Base-by-base conservation (phyloP, 2,888 invertebrate genomes). In the Cylloceria caligata region DNA sequence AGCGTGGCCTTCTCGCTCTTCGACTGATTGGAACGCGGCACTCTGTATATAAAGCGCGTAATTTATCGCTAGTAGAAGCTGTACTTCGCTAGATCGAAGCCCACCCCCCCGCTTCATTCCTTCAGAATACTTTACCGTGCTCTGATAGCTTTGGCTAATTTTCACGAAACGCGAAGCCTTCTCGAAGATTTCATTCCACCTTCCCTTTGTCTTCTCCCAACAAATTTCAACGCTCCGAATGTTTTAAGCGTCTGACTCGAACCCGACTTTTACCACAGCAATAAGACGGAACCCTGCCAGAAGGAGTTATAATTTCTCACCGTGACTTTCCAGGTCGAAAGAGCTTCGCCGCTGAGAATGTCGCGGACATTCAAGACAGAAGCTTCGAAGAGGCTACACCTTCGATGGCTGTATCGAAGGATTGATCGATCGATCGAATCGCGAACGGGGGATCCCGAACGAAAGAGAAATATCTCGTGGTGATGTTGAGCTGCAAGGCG, bases 21-120 rank as follows among this genome's bases (percentile, higher is more conserved):
- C 62, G 87, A 88, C 90, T 91, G 89, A 90, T 91, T 90, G 91
- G 89, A 91, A 89, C 88, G 86, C 85, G 24, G 60, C 73, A 24
- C 47, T 42, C 39, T 65, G 57, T 67, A 49, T 36, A 39, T 24
- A 52, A n/a, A 39, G 39, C 13, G 6, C 36, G 60, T 34, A 60
- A n/a, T n/a, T 60, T 60, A 64, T 64, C 64, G 34, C 21, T 39
- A 24, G 13, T 24, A 64, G 42, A 64, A 64, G 64, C 64, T 64
- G 60, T 62, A 62, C 36, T 57, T 57, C 30, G 30, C 55, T 30
- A 30, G 55, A 62, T 62, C 60, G 30, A 57, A 57, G n/a, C 30
- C 30, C 34, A 47, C 39, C 47, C 27, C 16, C 27, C 19, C 68
- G 30, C 7, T 64, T 64, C 64, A 64, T 71, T 55, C 77, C 69